These are phyloP conservation scores for Leptinotarsa haldemani DNA, from an alignment of 2,888 invertebrate genomes.

Conservation along the genomic window DNA sequence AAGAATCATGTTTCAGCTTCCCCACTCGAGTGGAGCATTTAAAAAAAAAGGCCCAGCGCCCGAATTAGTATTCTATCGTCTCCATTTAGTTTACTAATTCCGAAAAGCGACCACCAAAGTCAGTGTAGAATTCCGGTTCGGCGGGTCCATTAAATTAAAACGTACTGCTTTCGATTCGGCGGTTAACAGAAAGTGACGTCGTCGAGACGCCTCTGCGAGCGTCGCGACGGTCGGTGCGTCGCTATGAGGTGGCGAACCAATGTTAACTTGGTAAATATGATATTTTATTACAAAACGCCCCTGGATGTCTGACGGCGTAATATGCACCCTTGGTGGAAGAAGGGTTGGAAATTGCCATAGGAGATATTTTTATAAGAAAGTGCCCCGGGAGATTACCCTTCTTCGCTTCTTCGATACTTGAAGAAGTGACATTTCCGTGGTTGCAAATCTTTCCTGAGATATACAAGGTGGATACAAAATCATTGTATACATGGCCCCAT, in stretches of 20 bases:
- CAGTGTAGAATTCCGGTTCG: slow-evolving; percentile 55
- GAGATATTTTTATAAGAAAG: no score
- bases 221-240: slow-evolving; percentile 47
- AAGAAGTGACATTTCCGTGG: no score
- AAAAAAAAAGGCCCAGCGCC: slow-evolving; percentile 47
- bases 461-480: no score
- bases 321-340: slow-evolving; percentile 52
- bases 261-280: slow-evolving; percentile 64
- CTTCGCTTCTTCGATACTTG: no score
- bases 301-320: slow-evolving; percentile 60
- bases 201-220: slow-evolving; percentile 49
- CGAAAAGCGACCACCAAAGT: slow-evolving; percentile 57
- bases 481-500: no score
- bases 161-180: slow-evolving; percentile 55
- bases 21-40: neutral
- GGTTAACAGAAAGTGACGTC: slow-evolving; percentile 52
- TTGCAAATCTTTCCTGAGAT: no score
- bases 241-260: slow-evolving; percentile 56
- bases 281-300: slow-evolving; percentile 62
- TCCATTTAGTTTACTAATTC: slow-evolving; percentile 56
- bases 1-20: slow-evolving; percentile 1
- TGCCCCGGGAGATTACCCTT: no score
- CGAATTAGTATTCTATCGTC: slow-evolving; percentile 55
- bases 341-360: neutral
- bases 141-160: slow-evolving; percentile 57